Evolutionary conservation across 2,888 invertebrate species (phyloP).

Genomic region (Acrobasis suavella): DNA sequence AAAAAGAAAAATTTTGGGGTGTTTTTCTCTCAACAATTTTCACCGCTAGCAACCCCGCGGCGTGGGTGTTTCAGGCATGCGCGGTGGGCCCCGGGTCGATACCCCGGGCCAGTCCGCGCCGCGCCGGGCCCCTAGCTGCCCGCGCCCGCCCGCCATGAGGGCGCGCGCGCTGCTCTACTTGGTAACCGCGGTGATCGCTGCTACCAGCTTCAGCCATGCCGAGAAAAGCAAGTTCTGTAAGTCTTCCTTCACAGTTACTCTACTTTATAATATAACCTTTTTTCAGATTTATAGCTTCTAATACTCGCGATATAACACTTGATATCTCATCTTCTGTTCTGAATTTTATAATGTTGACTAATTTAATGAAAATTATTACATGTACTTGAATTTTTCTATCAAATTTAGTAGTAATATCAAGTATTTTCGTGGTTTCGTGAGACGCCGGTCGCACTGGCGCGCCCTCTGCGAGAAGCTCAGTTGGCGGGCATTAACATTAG

Average conservation of each 20-base stretch:
- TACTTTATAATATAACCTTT: not conserved
- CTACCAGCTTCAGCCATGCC: constrained; percentile 57
- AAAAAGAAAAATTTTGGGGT: not conserved
- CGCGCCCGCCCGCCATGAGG: constrained; percentile 74
- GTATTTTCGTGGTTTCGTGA: constrained; percentile 4
- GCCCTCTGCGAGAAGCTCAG: constrained; percentile 37
- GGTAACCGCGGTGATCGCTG: constrained; percentile 60
- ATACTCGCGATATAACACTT: not conserved
- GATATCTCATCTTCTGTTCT: not conserved
- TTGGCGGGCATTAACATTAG: constrained; percentile 36
- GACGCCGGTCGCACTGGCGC: constrained; percentile 29
- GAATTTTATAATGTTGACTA: not conserved
- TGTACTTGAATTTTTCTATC: not conserved
- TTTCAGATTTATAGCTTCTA: not conserved
- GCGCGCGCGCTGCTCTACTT: constrained; percentile 66
- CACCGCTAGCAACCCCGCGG: constrained; percentile 29
- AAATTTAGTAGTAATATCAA: not conserved
- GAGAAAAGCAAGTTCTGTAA: constrained; percentile 82
- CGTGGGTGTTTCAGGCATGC: constrained; percentile 32
- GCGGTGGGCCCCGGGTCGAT: constrained; percentile 36
- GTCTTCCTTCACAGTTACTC: constrained; percentile 39
- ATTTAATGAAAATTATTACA: not conserved
- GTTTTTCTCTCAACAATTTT: not conserved
- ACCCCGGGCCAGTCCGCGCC: constrained; percentile 53
- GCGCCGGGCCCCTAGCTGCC: constrained; percentile 56